Evolutionary conservation across 2,113 vertebrate species (phyloP), one percentile per base, ranked within the genome.

Genomic region (Pipra filicauda): DNA sequence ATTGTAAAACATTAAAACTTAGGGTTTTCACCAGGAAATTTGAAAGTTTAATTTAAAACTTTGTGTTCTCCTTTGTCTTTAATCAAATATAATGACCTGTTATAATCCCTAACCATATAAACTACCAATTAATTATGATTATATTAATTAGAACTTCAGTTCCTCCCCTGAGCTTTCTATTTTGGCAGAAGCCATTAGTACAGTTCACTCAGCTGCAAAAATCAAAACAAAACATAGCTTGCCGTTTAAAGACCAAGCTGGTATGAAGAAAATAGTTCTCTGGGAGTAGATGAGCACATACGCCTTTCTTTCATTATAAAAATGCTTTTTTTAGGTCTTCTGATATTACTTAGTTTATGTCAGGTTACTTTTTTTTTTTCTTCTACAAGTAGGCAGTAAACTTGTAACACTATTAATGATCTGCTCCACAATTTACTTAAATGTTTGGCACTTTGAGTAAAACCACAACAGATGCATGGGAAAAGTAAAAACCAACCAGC

Each of bases 401-500:
- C 66, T 88, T 93, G n/a, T 73, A 80, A 83, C 71, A 35, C 43
- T 77, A 51, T 75, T 67, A 84, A 91, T 84, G 75, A 92, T 89
- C 57, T 77, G 30, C 43, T 67, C 18, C 33, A 18, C 59, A 80
- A 46, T 90, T 93, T 95, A 37, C 65, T 88, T 62, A 30, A 69
- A 88, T 80, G 9, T 79, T 93, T 95, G 83, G 48, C 39, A 13
- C 79, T 86, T 93, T 44, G 15, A 90, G 46, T 88, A 58, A 94
- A 97, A 94, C 92, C 72, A 62, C 91, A 96, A 92, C 37, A 95
- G 75, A 91, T 91, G 67, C 75, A 62, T 20, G 67, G 83, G 92
- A 88, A 94, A 94, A 93, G 72, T 90, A 62, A 93, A 94, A 92
- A 72, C 22, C 62, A 94, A 76, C 16, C 64, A 95, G 37, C 27